Conservation (phyloP, 2,113 vertebrate species). For the Microtus pennsylvanicus region DNA sequence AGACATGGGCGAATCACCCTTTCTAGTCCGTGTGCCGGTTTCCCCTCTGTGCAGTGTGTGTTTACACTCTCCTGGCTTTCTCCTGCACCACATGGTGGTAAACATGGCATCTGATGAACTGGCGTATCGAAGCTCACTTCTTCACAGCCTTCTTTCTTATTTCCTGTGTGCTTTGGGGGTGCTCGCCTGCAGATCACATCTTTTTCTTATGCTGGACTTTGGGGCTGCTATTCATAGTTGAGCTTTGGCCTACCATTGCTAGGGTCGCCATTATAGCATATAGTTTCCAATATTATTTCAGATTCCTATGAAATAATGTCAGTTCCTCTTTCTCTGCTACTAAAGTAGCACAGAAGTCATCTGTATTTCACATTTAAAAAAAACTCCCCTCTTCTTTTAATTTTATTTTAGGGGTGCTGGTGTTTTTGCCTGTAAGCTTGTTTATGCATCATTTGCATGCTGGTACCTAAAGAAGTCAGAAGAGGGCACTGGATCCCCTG, state of each 20-base stretch:
- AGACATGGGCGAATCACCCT: background rate
- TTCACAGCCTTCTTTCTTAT: background rate
- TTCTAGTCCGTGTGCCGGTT: background rate
- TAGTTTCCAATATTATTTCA: background rate
- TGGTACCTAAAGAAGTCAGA: background rate
- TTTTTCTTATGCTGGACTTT: background rate
- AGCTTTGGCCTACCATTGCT: background rate
- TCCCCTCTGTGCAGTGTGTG: background rate
- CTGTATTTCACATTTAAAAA: constrained; percentile 7
- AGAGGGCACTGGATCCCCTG: too few relatives aligned
- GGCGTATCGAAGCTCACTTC: background rate
- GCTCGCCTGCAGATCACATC: background rate
- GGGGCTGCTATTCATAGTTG: background rate
- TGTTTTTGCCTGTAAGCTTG: background rate
- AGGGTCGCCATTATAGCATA: background rate
- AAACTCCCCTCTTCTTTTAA: background rate
- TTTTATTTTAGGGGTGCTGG: background rate
- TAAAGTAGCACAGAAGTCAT: background rate
- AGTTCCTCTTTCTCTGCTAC: background rate
- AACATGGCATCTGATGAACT: background rate
- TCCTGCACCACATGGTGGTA: background rate
- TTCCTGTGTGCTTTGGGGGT: background rate
- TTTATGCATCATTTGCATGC: background rate
- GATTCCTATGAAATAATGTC: background rate
- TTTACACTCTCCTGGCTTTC: background rate